Conservation (phyloP, 2,797 vertebrate genomes). For the Otus scops region DNA sequence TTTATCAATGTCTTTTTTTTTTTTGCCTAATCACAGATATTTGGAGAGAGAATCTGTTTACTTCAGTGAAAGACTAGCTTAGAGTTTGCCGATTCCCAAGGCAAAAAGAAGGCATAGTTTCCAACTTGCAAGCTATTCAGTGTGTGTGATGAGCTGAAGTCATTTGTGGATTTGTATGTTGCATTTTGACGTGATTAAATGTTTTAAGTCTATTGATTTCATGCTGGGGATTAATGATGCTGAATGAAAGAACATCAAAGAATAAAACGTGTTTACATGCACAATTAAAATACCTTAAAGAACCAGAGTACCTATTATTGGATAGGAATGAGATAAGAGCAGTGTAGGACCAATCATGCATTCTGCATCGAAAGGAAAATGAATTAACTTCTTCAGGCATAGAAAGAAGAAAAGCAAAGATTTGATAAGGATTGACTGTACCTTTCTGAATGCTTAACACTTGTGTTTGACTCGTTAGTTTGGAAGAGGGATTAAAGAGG, state of each 20-base stretch:
- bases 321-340: background rate
- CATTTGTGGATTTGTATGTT: constrained; percentile 55
- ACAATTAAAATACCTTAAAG: constrained; percentile 48
- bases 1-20: background rate
- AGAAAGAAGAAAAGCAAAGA: constrained; percentile 20
- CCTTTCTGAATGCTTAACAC: constrained; percentile 16
- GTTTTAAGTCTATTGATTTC: constrained; percentile 71
- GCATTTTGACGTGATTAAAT: constrained; percentile 62
- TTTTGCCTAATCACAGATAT: background rate
- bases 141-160: constrained; percentile 42
- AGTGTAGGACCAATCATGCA: background rate
- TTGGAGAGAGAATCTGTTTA: constrained; percentile 14
- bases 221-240: constrained; percentile 68
- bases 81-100: constrained; percentile 15
- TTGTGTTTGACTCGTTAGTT: constrained; percentile 9
- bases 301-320: constrained; percentile 15
- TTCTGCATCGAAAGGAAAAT: background rate
- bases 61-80: background rate
- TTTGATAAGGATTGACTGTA: constrained; percentile 39
- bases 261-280: constrained; percentile 58
- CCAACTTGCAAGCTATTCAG: constrained; percentile 27
- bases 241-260: constrained; percentile 60
- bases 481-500: constrained; percentile 51
- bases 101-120: constrained; percentile 9
- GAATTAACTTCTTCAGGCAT: constrained; percentile 11